Conservation (phyloP, 2,113 vertebrate genomes). For the Lepisosteus oculatus region DNA sequence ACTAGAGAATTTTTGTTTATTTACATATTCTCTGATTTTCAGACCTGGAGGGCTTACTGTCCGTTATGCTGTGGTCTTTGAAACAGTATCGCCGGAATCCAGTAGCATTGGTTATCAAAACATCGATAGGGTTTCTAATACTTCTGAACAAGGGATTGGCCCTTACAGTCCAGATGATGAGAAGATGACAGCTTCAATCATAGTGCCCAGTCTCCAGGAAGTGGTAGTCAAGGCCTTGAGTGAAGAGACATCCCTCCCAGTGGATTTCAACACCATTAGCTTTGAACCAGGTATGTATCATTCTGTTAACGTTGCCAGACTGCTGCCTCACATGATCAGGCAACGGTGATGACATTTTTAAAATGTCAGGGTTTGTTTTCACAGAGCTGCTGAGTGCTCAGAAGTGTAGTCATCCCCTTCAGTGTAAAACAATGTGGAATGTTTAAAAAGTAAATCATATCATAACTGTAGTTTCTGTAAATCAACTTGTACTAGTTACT, state of each 20-base stretch:
- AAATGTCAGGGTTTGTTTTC: background rate
- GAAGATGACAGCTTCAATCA: conserved; percentile 37
- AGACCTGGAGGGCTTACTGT: conserved; percentile 73
- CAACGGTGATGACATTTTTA: too few relatives aligned
- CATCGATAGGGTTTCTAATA: conserved; percentile 60
- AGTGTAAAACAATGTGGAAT: too few relatives aligned
- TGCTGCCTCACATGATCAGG: too few relatives aligned
- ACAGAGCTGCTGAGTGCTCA: too few relatives aligned
- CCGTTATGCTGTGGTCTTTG: conserved; percentile 73
- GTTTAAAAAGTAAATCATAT: too few relatives aligned
- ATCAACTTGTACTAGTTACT: too few relatives aligned
- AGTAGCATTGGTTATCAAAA: conserved; percentile 45
- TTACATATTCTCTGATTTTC: conserved; percentile 27
- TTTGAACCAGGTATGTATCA: conserved; percentile 58
- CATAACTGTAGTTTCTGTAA: too few relatives aligned
- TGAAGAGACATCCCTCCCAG: conserved; percentile 70
- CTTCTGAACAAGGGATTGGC: conserved; percentile 51
- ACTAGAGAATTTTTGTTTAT: too few relatives aligned
- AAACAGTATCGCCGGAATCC: conserved; percentile 50
- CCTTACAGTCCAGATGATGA: conserved; percentile 19
- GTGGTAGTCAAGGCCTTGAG: conserved; percentile 70
- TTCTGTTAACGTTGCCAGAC: too few relatives aligned
- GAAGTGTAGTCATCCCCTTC: too few relatives aligned
- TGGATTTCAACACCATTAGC: conserved; percentile 73
- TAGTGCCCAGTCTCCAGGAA: conserved; percentile 63